Evolutionary conservation across 92 coral and sea anemone species (phyloP), one percentile per base, ranked within the genome.

Genomic region (Diadumene lineata): DNA sequence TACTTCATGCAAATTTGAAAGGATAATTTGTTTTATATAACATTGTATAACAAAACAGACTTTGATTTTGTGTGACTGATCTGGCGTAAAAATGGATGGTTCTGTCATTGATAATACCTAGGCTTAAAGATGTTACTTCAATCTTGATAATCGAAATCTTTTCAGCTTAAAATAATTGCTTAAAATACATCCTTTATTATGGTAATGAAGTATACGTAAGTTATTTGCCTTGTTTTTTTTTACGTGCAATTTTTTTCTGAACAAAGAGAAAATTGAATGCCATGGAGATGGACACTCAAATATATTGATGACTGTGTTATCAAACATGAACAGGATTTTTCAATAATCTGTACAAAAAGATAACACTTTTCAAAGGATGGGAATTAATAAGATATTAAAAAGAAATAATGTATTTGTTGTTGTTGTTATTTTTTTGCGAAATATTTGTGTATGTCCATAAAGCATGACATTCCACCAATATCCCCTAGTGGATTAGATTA

Each of bases 31-130:
- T 26, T n/a, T 72, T 72, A 18, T 56, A 17, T 25, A 26, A n/a
- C 29, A 23, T 10, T 34, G 13, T 31, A 72, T 44, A 33, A 72
- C 44, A 33, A 24, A 70, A 72, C 77, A 72, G 77, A 72, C 77
- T 8, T 0, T 26, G 11, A 46, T 50, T 46, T 64, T 53, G 75
- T 70, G 11, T 56, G 18, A 18, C 11, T 15, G 31, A 4, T n/a
- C 16, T 58, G 2, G 17, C 29, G 31, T 1, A 2, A 32, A 32
- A 58, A 58, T 58, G 64, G 64, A 58, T 9, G 64, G 64, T 3
- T 58, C 29, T 58, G 64, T 58, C 64, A 17, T 1, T 58, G 11
- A 25, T 58, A 26, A 58, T 17, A 58, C 64, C 31, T 25, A 38
- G 30, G 58, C 6, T 53, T n/a, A 72, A 13, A 8, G 53, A 65